Evolutionary conservation across 2,113 vertebrate genomes (phyloP).

Genomic region (Uria lomvia): DNA sequence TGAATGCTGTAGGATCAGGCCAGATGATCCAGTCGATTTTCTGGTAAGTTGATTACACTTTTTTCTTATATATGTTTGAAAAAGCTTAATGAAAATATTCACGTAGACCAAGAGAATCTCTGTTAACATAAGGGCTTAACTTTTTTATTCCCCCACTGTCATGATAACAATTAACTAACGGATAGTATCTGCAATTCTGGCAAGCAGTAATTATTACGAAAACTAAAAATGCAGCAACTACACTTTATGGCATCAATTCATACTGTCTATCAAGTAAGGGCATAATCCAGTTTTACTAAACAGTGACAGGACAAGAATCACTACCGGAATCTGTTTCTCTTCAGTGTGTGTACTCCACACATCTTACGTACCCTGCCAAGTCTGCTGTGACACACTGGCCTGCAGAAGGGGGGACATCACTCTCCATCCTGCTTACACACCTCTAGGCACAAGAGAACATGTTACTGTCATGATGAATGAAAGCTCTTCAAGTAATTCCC

Average conservation of each 20-base stretch:
- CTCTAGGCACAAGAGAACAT: neutral
- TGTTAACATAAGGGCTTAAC: neutral
- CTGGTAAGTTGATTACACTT: slow-evolving; percentile 76
- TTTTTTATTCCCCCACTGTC: neutral
- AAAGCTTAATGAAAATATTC: neutral
- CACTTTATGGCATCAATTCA: neutral
- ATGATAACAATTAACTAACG: neutral
- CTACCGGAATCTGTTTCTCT: neutral
- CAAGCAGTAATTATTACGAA: neutral
- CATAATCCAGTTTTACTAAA: neutral
- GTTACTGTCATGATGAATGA: neutral
- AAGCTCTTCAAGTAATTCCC: neutral
- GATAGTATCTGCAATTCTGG: neutral
- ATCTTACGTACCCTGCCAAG: neutral
- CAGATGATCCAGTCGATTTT: slow-evolving; percentile 88
- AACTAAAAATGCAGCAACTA: neutral
- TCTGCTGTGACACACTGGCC: neutral
- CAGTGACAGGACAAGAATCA: neutral
- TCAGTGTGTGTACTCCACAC: accelerated
- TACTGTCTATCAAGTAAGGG: neutral
- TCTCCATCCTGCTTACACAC: neutral
- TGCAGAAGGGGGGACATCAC: neutral
- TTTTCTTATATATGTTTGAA: neutral
- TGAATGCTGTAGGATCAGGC: slow-evolving; percentile 80
- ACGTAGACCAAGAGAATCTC: neutral